Evolutionary conservation across 2,888 invertebrate species (phyloP).

Genomic region (Drosophila kanekoi): DNA sequence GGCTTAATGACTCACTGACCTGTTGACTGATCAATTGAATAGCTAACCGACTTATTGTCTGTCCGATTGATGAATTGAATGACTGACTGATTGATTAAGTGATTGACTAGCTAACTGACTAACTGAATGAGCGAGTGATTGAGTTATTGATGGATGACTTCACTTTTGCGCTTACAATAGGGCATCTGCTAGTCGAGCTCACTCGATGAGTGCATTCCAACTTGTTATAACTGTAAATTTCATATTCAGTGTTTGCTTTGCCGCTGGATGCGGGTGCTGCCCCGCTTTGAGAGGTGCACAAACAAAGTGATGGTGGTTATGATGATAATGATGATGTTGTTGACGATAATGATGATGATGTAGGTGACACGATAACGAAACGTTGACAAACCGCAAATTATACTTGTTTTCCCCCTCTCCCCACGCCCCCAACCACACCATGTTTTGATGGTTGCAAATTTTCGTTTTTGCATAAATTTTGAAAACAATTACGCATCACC

Average conservation of each 20-base stretch:
- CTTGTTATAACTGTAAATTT: conserved; percentile 60
- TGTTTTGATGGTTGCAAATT: conserved; percentile 37
- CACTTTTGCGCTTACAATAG: conserved; percentile 1
- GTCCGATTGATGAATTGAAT: too few relatives aligned
- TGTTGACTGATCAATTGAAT: too few relatives aligned
- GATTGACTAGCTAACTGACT: too few relatives aligned
- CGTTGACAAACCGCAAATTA: conserved; percentile 48
- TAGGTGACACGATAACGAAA: conserved; percentile 39
- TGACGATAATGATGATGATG: conserved; percentile 9
- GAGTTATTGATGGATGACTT: too few relatives aligned
- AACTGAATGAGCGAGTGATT: too few relatives aligned
- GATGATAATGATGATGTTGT: conserved; percentile 9
- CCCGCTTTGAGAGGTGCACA: conserved; percentile 6
- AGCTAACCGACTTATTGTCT: too few relatives aligned
- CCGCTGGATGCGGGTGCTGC: conserved; percentile 31
- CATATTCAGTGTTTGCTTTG: conserved; percentile 54
- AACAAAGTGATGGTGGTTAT: conserved; percentile 6
- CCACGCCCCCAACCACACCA: background rate
- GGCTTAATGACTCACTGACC: too few relatives aligned
- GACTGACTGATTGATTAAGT: too few relatives aligned
- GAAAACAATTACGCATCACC: conserved; percentile 62
- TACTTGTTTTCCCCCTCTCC: conserved; percentile 28
- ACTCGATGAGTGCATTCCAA: background rate
- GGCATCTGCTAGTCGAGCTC: conserved; percentile 2
- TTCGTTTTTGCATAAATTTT: conserved; percentile 48